Evolutionary conservation across 2,797 vertebrate genomes (phyloP).

Genomic region (Enteromius viviparus): DNA sequence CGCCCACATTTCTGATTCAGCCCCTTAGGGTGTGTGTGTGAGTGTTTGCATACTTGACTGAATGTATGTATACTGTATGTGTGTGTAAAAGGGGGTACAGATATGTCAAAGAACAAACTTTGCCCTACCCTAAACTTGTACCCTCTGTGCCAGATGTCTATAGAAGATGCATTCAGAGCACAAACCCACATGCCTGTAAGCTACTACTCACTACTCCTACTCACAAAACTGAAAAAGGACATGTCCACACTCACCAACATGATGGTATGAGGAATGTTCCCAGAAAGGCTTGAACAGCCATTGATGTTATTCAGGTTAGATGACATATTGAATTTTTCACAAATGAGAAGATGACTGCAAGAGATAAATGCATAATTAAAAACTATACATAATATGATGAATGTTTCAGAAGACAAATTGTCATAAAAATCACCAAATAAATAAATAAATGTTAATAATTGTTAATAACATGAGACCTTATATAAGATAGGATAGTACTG

Average conservation of each 20-base stretch:
- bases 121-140: constrained; percentile 38
- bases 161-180: constrained; percentile 44
- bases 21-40: constrained; percentile 37
- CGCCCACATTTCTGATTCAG: constrained; percentile 51
- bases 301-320: constrained; percentile 2
- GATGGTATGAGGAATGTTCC: constrained; percentile 43
- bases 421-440: neutral
- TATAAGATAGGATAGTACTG: too few relatives aligned
- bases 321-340: neutral
- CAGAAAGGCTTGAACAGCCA: constrained; percentile 30
- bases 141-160: constrained; percentile 27
- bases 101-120: neutral
- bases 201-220: constrained; percentile 47
- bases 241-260: constrained; percentile 41
- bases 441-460: neutral
- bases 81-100: neutral
- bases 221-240: constrained; percentile 37
- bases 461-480: too few relatives aligned
- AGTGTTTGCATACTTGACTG: neutral
- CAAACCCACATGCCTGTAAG: constrained; percentile 39
- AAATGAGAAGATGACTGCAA: constrained; percentile 13
- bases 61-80: neutral
- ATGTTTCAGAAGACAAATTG: neutral
- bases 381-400: neutral
- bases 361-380: neutral